Conservation (phyloP, 2,888 invertebrate species). For the Drosophila differens region DNA sequence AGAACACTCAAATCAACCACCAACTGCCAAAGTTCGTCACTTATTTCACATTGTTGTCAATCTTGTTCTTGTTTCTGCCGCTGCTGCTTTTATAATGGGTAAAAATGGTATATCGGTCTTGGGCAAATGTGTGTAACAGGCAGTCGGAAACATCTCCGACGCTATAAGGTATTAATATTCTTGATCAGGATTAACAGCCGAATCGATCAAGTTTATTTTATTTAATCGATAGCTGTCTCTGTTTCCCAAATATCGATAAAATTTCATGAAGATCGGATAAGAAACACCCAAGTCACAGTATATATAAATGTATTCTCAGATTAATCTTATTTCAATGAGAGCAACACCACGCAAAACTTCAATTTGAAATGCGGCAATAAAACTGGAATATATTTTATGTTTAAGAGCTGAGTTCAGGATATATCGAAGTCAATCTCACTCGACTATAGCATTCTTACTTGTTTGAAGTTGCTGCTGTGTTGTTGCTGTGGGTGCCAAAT, state of each 20-base stretch:
- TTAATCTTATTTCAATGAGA: background rate
- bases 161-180: background rate
- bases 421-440: background rate
- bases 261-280: background rate
- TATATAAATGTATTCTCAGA: background rate
- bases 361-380: background rate
- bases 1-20: conserved; percentile 46
- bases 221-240: background rate
- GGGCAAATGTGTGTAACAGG: background rate
- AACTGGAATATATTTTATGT: background rate
- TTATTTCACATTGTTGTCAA: conserved; percentile 21
- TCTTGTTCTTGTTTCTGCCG: background rate
- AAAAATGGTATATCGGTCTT: background rate
- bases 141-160: background rate
- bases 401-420: background rate
- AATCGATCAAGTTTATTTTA: background rate
- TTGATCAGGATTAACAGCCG: background rate
- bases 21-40: conserved; percentile 48
- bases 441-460: background rate
- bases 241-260: background rate
- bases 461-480: conserved; percentile 1
- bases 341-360: too few species aligned
- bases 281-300: background rate
- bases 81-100: background rate
- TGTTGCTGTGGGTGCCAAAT: conserved; percentile 28